Base-by-base conservation (phyloP, 2,797 vertebrate genomes). In the Sardinella longiceps region DNA sequence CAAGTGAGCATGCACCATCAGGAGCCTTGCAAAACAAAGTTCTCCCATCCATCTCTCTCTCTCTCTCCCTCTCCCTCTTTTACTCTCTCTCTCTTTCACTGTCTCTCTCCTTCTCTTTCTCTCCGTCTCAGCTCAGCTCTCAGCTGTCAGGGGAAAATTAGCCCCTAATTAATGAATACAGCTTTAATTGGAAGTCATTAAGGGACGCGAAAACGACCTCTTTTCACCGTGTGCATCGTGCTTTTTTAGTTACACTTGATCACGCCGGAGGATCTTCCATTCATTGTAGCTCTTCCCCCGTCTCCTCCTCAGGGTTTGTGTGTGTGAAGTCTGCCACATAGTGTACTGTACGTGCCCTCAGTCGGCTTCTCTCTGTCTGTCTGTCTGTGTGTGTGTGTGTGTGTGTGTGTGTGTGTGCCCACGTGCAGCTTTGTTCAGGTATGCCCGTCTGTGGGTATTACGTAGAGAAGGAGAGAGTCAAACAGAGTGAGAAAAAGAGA, bases 91-190 rank as follows among this genome's bases (percentile, higher is more conserved):
- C 15, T 10, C 4, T 39, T 18, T 20, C 7, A 43, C 30, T 74
- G 3, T 23, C 46, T 10, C 7, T 48, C 37, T 66, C 60, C 6
- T 2, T 60, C 23, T 30, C 82, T 83, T 18, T 18, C 37, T 33
- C 37, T 39, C 15, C 2, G 28, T 15, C 15, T 39, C 33, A 2
- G 53, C n/a, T n/a, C n/a, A n/a, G n/a, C n/a, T 25, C 45, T 80
- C 66, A 58, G 63, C 39, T 77, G 45, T 50, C 84, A 51, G 82
- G 80, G 56, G 45, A 33, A 37, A 58, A 77, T 84, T 74, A 51
- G 58, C 18, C 30, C 58, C 46, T 82, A 86, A 86, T 83, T 83
- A 56, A 88, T 56, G 39, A 82, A 80, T 58, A 18, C 70, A 23
- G 11, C 45, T 50, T 83, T 81, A 50, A 85, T 86, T 84, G 46